A percentile compares a stretch with the other conserved stretches of the same genome.
Conservation (phyloP, 2,113 vertebrate genomes). For the Rostratula benghalensis region DNA sequence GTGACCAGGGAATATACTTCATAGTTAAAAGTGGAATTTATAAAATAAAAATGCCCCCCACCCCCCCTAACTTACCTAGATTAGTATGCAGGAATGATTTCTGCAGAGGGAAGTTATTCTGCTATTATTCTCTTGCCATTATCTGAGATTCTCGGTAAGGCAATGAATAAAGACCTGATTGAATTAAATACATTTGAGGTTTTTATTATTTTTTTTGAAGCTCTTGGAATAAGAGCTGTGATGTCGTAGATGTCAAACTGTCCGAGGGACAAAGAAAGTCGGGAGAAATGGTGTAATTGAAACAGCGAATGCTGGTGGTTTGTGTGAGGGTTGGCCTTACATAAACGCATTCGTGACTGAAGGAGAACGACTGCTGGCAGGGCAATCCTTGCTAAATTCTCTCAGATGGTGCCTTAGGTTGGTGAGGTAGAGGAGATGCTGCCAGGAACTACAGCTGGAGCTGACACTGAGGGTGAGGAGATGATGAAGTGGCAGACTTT, state of each 20-base stretch:
- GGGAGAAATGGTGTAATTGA: not conserved
- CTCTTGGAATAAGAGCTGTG: not conserved
- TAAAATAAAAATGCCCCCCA: not conserved
- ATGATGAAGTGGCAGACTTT: not conserved
- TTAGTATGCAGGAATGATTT: not conserved
- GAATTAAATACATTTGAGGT: not conserved
- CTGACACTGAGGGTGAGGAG: not conserved
- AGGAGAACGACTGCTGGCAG: not conserved
- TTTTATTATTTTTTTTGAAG: not conserved
- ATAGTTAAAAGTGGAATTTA: not conserved
- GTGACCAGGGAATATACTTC: not conserved
- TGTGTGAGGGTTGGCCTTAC: not conserved
- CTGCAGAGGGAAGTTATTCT: not conserved
- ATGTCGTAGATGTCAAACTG: not conserved
- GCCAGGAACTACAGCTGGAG: not conserved
- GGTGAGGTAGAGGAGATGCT: not conserved
- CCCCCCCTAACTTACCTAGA: not conserved
- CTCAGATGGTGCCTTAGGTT: not conserved
- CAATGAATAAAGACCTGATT: not conserved
- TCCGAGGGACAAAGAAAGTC: not conserved
- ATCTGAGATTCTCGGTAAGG: not conserved
- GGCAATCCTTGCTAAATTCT: not conserved
- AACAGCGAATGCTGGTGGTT: accelerated
- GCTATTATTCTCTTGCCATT: not conserved
- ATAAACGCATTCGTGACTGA: not conserved